These are phyloP conservation scores for Sturnus vulgaris DNA, from an alignment of 2,113 vertebrate species.

Conservation along the genomic window DNA sequence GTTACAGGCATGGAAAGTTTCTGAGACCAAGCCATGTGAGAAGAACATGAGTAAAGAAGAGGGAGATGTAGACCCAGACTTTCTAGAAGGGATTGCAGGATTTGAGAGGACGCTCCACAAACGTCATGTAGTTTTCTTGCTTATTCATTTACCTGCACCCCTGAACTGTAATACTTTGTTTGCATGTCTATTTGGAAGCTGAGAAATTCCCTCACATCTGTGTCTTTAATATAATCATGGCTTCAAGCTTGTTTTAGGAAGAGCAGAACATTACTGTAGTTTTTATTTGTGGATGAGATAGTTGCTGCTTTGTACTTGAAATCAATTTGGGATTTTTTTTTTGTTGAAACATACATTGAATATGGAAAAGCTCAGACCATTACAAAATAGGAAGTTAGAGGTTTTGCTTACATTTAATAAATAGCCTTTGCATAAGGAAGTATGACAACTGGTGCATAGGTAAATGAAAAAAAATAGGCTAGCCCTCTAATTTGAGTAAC, in stretches of 20 bases:
- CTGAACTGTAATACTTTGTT: slow-evolving; percentile 41
- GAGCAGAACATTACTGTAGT: neutral
- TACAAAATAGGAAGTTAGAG: neutral
- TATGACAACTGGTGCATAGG: neutral
- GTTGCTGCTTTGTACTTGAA: slow-evolving; percentile 1
- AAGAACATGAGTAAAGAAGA: slow-evolving; percentile 70
- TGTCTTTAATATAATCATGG: slow-evolving; percentile 53
- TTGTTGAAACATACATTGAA: neutral
- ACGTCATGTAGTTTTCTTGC: slow-evolving; percentile 36
- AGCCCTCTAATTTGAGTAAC: neutral
- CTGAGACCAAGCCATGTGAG: slow-evolving; percentile 61
- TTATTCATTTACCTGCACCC: slow-evolving; percentile 21
- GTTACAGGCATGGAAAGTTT: slow-evolving; percentile 65
- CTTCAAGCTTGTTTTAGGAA: slow-evolving; percentile 52
- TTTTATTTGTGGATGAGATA: slow-evolving; percentile 25
- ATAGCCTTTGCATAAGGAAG: neutral
- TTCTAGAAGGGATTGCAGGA: slow-evolving; percentile 67
- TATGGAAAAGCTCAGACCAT: neutral
- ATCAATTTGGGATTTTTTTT: neutral
- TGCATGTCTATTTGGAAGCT: slow-evolving; percentile 42
- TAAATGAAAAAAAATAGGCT: neutral
- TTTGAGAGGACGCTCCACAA: slow-evolving; percentile 54
- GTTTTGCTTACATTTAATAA: neutral
- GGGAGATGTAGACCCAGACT: slow-evolving; percentile 63
- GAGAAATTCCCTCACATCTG: slow-evolving; percentile 33